phyloP scores from a whole-genome alignment of 2,113 vertebrate genomes.

The Isichthys henryi region DNA sequence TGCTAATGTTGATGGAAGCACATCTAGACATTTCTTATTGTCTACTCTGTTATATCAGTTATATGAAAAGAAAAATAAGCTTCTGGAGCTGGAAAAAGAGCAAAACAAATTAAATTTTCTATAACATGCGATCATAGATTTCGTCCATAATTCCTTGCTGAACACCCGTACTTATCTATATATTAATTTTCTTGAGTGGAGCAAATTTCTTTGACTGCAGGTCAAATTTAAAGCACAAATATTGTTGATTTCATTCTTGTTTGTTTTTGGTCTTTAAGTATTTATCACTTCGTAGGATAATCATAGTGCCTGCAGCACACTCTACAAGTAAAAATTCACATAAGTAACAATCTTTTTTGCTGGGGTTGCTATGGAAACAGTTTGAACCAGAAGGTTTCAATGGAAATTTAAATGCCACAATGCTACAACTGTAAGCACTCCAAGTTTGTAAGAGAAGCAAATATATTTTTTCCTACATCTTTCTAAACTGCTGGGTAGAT shows the following conservation, averaged over 20 bases:
- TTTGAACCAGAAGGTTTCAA: conserved; percentile 33
- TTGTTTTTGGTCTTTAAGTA: conserved; percentile 2
- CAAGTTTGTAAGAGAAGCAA: neutral
- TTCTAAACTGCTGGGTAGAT: neutral
- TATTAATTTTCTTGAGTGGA: neutral
- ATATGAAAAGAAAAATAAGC: neutral
- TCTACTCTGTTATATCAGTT: neutral
- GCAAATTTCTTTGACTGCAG: neutral
- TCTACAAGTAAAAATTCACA: conserved; percentile 13
- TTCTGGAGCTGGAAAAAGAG: neutral
- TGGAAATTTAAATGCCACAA: conserved; percentile 31
- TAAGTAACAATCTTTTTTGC: conserved; percentile 28
- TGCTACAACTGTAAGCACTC: neutral
- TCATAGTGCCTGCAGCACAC: conserved; percentile 9
- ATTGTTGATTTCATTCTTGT: neutral
- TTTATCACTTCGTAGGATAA: conserved; percentile 11
- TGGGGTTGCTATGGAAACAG: conserved; percentile 34
- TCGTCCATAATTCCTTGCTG: neutral
- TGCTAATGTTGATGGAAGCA: neutral
- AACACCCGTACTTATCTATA: neutral
- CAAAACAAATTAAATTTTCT: neutral
- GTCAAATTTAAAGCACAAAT: neutral
- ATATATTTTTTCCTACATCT: neutral
- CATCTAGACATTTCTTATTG: too few relatives aligned
- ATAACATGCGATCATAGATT: too few relatives aligned